Evolutionary conservation across 53 echinoderm and acorn worm species (phyloP).

Genomic region (Crossaster papposus): DNA sequence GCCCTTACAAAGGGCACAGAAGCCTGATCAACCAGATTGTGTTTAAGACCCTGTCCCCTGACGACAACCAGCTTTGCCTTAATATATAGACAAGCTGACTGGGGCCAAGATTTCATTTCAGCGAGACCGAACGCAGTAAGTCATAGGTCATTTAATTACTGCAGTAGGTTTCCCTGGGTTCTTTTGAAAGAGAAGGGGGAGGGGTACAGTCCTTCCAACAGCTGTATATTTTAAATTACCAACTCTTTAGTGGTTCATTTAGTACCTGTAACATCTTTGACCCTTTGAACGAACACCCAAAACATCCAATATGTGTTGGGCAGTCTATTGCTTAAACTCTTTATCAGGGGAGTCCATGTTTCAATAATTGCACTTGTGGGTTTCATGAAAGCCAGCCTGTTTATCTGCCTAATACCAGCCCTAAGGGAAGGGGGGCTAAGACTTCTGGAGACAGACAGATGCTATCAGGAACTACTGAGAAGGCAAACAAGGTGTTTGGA

Average conservation of each 20-base stretch:
- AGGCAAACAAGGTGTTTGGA: conserved; percentile 15
- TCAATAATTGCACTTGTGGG: background rate
- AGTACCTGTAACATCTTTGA: conserved; percentile 48
- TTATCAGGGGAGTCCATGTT: conserved; percentile 25
- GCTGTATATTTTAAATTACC: conserved; percentile 33
- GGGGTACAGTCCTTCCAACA: background rate
- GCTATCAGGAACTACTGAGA: conserved; percentile 11
- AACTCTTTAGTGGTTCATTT: conserved; percentile 13
- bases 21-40: conserved; percentile 18
- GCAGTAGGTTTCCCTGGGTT: background rate
- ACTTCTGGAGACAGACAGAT: conserved; percentile 42
- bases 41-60: conserved; percentile 17
- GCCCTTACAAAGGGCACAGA: background rate
- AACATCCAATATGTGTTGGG: conserved; percentile 12
- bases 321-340: background rate
- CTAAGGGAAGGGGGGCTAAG: conserved; percentile 34
- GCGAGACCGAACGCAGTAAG: background rate
- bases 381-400: conserved; percentile 38
- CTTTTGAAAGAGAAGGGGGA: background rate
- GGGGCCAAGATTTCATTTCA: background rate
- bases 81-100: background rate
- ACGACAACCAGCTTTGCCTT: background rate
- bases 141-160: conserved; percentile 19
- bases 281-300: conserved; percentile 35
- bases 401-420: conserved; percentile 45